Evolutionary conservation across 2,113 vertebrate genomes (phyloP).

Genomic region (Cyprinus carpio): DNA sequence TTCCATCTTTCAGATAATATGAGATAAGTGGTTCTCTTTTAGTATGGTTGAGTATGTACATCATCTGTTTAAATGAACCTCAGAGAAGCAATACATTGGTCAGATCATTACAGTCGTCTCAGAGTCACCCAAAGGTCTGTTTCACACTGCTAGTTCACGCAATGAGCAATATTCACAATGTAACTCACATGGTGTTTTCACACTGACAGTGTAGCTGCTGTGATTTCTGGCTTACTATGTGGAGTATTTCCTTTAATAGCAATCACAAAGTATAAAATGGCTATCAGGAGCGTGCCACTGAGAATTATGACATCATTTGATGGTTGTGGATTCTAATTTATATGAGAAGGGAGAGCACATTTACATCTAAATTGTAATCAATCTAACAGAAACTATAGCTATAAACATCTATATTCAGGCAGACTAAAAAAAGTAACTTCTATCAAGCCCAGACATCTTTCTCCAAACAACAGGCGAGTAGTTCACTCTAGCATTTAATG

Average conservation of each 20-base stretch:
- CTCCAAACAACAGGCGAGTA: background rate
- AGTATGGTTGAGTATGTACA: constrained; percentile 11
- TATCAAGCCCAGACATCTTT: background rate
- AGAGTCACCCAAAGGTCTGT: background rate
- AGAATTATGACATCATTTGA: background rate
- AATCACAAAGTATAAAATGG: background rate
- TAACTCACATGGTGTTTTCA: background rate
- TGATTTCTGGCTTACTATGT: background rate
- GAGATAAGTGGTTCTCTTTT: constrained; percentile 26
- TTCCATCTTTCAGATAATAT: constrained; percentile 33
- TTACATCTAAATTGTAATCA: background rate
- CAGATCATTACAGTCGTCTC: background rate
- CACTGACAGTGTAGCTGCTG: background rate
- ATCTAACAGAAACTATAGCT: background rate
- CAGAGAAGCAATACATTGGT: background rate
- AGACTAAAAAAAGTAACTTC: background rate
- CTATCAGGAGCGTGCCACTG: background rate
- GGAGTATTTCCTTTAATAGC: background rate
- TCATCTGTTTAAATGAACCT: background rate
- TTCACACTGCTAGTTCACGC: background rate
- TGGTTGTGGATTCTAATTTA: background rate
- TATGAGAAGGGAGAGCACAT: background rate
- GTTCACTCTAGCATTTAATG: background rate
- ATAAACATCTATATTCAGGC: background rate
- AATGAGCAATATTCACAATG: background rate